Evolutionary conservation across 64 coral and sea anemone species (phyloP).

Genomic region (Acropora tenuis): DNA sequence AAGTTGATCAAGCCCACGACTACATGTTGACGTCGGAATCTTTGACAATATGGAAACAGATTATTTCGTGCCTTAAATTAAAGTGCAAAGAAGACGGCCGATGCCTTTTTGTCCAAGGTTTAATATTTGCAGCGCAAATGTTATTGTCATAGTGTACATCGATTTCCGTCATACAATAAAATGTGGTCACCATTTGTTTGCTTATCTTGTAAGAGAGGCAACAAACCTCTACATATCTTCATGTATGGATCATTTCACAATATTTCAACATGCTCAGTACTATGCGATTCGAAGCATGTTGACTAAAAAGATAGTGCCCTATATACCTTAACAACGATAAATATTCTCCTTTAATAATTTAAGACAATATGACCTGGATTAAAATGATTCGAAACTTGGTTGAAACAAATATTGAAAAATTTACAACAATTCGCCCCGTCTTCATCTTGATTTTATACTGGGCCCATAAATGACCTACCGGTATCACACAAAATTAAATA

Average conservation of each 20-base stretch:
- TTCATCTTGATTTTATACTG: not conserved
- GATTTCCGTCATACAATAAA: not conserved
- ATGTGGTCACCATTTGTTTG: not conserved
- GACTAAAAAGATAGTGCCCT: too few relatives aligned
- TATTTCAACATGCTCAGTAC: not conserved
- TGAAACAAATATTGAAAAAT: not conserved
- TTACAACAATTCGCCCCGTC: not conserved
- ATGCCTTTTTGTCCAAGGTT: not conserved
- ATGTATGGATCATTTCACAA: not conserved
- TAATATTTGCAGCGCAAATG: constrained; percentile 47
- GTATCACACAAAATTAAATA: too few relatives aligned
- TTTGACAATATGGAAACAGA: not conserved
- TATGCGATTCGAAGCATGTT: too few relatives aligned
- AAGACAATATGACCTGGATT: not conserved
- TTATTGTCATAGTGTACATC: not conserved
- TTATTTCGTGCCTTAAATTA: not conserved
- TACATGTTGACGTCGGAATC: not conserved
- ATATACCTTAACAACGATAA: not conserved
- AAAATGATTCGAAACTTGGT: not conserved
- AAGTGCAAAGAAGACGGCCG: not conserved
- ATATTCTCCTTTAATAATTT: not conserved
- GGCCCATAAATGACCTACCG: not conserved
- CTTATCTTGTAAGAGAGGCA: not conserved
- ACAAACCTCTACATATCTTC: not conserved
- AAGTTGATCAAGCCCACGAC: too few relatives aligned